These are phyloP conservation scores for Poeciliopsis retropinna DNA, from an alignment of 2,113 vertebrate genomes.

Conservation along the genomic window DNA sequence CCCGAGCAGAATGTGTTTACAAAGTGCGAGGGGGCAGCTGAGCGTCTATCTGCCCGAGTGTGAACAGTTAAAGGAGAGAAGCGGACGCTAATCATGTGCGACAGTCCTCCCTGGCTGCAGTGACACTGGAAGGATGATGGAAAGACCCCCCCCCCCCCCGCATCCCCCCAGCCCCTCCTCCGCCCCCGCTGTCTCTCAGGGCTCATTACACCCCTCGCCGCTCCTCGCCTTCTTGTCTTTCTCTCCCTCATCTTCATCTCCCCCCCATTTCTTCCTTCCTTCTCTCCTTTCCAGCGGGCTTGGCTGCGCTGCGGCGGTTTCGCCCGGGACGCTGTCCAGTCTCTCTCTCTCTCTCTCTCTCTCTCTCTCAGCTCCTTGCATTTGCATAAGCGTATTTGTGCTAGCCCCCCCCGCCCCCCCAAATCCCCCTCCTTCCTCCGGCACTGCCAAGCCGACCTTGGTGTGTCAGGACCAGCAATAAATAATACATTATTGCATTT, in stretches of 20 bases:
- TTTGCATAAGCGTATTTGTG: constrained; percentile 70
- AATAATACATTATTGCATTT: constrained; percentile 67
- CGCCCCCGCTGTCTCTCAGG: constrained; percentile 9
- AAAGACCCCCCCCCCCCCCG: constrained; percentile 15
- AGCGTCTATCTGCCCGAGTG: constrained; percentile 18
- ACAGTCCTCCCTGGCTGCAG: constrained; percentile 32
- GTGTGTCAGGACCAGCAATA: constrained; percentile 63
- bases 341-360: background rate
- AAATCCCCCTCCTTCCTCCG: no score
- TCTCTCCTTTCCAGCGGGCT: constrained; percentile 48
- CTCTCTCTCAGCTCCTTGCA: constrained; percentile 31
- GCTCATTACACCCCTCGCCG: constrained; percentile 2
- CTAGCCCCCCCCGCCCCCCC: constrained; percentile 7
- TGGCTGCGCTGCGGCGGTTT: constrained; percentile 48
- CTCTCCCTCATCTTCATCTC: constrained; percentile 44
- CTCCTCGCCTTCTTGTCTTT: background rate
- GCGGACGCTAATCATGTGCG: constrained; percentile 17
- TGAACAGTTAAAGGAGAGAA: constrained; percentile 9
- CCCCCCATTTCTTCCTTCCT: constrained; percentile 27
- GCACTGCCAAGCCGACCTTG: constrained; percentile 54
- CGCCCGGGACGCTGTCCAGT: constrained; percentile 63
- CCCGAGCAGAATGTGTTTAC: constrained; percentile 9
- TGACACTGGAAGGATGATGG: constrained; percentile 39
- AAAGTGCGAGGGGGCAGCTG: background rate
- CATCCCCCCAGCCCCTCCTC: background rate